A percentile compares a stretch with the other conserved stretches of the same genome.
Evolutionary conservation across 2,113 vertebrate species (phyloP).

Genomic region (pig (Sus scrofa)): DNA sequence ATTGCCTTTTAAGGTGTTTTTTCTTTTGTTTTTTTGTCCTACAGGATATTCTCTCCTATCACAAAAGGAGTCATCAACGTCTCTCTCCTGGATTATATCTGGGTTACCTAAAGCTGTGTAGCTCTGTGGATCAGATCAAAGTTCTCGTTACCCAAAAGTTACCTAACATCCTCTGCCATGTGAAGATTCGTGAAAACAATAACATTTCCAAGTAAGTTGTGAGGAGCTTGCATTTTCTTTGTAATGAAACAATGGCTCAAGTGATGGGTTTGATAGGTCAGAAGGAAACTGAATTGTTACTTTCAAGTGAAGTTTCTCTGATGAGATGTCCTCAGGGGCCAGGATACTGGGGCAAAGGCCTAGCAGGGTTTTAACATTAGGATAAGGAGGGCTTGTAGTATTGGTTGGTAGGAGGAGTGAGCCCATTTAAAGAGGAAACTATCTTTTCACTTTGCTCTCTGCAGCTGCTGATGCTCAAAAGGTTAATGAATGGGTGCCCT

Average conservation of each 20-base stretch:
- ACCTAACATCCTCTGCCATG: slow-evolving; percentile 96
- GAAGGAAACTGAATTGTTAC: neutral
- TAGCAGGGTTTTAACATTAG: neutral
- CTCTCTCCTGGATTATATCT: slow-evolving; percentile 94
- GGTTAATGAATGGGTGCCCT: neutral
- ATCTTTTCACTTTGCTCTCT: neutral
- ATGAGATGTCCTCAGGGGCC: neutral
- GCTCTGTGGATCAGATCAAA: slow-evolving; percentile 98
- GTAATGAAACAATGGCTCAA: neutral
- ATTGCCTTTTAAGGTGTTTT: neutral
- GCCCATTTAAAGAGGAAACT: neutral
- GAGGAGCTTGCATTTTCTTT: slow-evolving; percentile 22
- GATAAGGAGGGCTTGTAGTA: neutral
- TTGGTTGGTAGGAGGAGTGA: neutral
- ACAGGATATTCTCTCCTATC: slow-evolving; percentile 95
- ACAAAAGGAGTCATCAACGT: slow-evolving; percentile 93
- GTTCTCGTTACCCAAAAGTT: slow-evolving; percentile 95
- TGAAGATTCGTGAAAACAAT: slow-evolving; percentile 94
- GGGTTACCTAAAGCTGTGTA: slow-evolving; percentile 98
- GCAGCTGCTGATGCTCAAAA: neutral
- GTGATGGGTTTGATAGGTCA: neutral
- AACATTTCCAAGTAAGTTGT: slow-evolving; percentile 94
- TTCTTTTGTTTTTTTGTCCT: slow-evolving; percentile 46
- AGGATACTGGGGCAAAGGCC: neutral
- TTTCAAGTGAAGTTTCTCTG: neutral